phyloP scores from a whole-genome alignment of 2,797 vertebrate genomes.

The Sitta carolinensis region DNA sequence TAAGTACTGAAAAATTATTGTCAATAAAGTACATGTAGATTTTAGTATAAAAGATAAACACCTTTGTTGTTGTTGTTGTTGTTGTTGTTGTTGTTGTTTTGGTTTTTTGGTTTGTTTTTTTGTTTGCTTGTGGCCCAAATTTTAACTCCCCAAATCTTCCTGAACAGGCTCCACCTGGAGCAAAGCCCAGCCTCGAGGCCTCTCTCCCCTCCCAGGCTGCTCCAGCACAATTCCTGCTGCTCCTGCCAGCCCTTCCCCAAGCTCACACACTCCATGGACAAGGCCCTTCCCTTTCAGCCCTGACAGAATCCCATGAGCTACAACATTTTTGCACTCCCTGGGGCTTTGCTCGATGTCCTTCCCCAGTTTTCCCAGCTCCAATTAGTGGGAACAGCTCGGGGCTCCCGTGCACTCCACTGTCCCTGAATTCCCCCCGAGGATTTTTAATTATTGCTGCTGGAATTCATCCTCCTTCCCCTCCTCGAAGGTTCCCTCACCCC shows the following conservation, averaged over 20 bases:
- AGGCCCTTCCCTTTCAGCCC: neutral
- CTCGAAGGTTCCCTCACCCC: neutral
- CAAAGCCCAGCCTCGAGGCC: neutral
- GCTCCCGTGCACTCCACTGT: constrained; percentile 1
- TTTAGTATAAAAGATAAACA: too few species aligned
- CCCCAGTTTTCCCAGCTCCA: constrained; percentile 8
- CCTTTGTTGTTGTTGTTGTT: too few species aligned
- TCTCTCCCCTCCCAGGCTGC: neutral
- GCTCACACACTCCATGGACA: neutral
- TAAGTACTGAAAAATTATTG: too few species aligned
- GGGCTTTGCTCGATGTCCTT: neutral
- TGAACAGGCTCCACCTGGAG: neutral
- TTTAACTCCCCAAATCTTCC: neutral
- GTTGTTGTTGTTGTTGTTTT: too few species aligned
- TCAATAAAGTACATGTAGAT: too few species aligned
- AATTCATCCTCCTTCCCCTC: neutral
- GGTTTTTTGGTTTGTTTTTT: too few species aligned
- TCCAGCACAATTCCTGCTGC: neutral
- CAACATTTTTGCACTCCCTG: neutral
- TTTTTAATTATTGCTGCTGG: constrained; percentile 6
- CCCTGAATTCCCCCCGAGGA: neutral
- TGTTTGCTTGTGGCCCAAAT: neutral
- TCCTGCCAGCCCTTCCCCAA: neutral
- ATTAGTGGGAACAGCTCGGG: constrained; percentile 27
- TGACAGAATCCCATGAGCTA: constrained; percentile 5